These are phyloP conservation scores for Brienomyrus longianalis DNA, from an alignment of 2,113 vertebrate species.

Conservation along the genomic window DNA sequence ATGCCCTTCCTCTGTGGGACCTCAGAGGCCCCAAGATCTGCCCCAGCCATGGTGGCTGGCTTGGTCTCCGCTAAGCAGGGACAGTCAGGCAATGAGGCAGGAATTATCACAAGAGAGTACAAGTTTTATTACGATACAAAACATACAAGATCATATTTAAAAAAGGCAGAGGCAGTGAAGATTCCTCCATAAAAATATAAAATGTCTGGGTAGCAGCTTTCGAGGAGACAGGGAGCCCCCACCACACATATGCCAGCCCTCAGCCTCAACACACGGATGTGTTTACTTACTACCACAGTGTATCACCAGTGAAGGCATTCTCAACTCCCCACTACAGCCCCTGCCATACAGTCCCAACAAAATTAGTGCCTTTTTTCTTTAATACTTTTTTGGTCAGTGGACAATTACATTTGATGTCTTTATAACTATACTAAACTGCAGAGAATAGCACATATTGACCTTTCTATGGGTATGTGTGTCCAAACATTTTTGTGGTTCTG, in stretches of 20 bases:
- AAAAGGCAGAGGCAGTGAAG: neutral
- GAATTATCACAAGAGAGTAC: neutral
- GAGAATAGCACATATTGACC: neutral
- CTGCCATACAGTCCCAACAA: neutral
- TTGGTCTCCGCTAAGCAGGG: neutral
- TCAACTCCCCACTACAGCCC: neutral
- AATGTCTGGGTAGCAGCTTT: neutral
- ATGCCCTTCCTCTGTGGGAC: neutral
- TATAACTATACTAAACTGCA: neutral
- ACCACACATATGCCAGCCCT: neutral
- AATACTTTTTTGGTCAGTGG: neutral
- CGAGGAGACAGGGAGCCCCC: neutral
- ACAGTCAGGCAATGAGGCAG: neutral
- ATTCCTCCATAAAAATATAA: neutral
- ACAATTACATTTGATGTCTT: neutral
- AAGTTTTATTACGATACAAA: neutral
- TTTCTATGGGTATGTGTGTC: neutral
- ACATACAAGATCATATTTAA: neutral
- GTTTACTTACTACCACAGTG: neutral
- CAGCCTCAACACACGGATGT: neutral
- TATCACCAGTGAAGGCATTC: neutral
- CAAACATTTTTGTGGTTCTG: neutral
- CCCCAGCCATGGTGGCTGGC: neutral
- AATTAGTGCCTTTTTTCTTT: neutral
- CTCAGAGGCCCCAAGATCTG: neutral